Evolutionary conservation across 2,888 invertebrate genomes (phyloP).

Genomic region (Sepiola atlantica): DNA sequence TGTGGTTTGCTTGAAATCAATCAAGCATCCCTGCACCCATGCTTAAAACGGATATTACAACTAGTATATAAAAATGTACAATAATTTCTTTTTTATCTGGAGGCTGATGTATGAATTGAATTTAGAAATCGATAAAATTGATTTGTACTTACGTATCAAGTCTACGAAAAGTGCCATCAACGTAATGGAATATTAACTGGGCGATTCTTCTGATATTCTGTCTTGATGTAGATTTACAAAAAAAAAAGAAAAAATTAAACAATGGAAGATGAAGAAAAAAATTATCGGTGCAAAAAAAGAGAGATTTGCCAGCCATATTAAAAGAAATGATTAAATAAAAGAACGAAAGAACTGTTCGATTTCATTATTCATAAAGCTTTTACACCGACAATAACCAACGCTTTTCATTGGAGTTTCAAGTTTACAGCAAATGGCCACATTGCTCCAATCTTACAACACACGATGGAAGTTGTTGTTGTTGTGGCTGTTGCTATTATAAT

Average conservation of each 20-base stretch:
- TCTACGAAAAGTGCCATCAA: neutral
- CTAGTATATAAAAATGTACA: neutral
- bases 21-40: neutral
- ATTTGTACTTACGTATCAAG: neutral
- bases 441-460: no score
- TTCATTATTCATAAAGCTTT: no score
- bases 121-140: constrained; percentile 21
- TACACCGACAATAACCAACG: no score
- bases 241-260: neutral
- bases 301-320: no score
- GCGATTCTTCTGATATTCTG: neutral
- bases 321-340: no score
- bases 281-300: neutral
- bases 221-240: neutral
- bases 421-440: no score
- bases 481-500: no score
- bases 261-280: neutral
- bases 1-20: neutral
- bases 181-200: neutral
- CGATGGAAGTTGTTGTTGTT: no score
- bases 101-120: neutral
- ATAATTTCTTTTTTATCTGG: neutral
- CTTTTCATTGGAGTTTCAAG: no score
- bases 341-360: no score
- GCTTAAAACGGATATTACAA: neutral